phyloP scores from a whole-genome alignment of 2,113 vertebrate species.

The Ciconia stormi region DNA sequence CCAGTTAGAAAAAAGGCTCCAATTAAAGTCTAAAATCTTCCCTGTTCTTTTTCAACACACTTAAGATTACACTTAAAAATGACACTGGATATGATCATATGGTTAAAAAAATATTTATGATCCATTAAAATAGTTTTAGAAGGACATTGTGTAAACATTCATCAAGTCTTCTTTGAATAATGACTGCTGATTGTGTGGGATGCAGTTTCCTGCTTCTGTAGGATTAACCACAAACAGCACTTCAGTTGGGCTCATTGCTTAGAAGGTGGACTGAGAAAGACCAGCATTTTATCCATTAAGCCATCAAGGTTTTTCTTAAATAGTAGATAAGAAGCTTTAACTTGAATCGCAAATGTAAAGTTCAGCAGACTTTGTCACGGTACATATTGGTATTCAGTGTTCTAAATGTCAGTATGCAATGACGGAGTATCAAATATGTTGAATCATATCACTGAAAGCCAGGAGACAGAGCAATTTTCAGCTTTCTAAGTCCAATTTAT shows the following conservation, averaged over 20 bases:
- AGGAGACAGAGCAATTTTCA: conserved; percentile 55
- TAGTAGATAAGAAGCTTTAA: conserved; percentile 41
- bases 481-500: conserved; percentile 51
- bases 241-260: neutral
- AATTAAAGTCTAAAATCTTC: neutral
- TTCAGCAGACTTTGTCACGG: conserved; percentile 53
- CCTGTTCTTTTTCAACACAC: neutral
- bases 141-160: neutral
- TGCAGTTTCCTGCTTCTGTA: neutral
- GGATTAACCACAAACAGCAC: neutral
- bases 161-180: neutral
- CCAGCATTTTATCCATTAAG: conserved; percentile 65
- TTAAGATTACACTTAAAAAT: neutral
- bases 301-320: conserved; percentile 59
- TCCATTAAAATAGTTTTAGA: neutral
- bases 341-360: conserved; percentile 55
- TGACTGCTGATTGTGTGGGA: neutral
- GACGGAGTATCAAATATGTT: conserved; percentile 40
- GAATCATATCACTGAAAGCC: conserved; percentile 47
- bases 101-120: neutral
- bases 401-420: conserved; percentile 59
- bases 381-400: conserved; percentile 7
- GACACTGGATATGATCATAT: too few relatives aligned
- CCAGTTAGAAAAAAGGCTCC: neutral
- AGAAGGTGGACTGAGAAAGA: conserved; percentile 20